Percentiles rank a stretch among this genome's conserved stretches.
Conservation (phyloP, 1,140 invertebrate species). For the Brachionus rotundiformis region DNA sequence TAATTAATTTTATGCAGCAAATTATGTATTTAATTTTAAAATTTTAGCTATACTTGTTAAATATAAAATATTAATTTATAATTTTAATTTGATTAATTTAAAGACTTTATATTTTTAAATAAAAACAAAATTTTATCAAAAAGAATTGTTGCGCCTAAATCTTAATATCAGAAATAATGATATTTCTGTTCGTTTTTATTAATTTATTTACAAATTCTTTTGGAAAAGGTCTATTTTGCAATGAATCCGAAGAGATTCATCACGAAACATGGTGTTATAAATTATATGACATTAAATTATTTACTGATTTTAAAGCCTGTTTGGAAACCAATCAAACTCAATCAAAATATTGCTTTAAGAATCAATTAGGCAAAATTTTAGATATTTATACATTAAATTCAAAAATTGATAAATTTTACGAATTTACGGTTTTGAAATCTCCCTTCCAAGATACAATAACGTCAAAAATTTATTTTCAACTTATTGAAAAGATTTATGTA, state of each 20-base stretch:
- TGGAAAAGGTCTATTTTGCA: background rate
- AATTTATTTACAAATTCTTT: background rate
- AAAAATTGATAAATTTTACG: background rate
- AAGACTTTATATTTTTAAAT: too few species aligned
- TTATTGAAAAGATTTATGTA: background rate
- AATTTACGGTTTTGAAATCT: slow-evolving; percentile 8
- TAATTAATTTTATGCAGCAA: too few species aligned
- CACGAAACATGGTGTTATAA: slow-evolving; percentile 34
- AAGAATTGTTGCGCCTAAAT: background rate
- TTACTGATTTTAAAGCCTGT: background rate
- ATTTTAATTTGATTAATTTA: too few species aligned
- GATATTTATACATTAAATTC: background rate
- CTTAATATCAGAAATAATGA: background rate
- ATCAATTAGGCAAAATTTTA: background rate
- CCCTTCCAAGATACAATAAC: background rate
- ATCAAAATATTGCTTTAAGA: background rate
- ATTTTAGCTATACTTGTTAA: too few species aligned
- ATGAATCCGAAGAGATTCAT: background rate
- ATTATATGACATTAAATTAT: background rate
- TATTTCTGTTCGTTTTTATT: background rate
- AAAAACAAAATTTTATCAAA: too few species aligned
- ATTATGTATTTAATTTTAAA: too few species aligned
- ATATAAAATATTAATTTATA: too few species aligned
- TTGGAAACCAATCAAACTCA: background rate
- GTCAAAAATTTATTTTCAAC: background rate